A percentile compares a stretch with the other conserved stretches of the same genome.
These are phyloP conservation scores for Amblyraja radiata DNA, from an alignment of 2,797 vertebrate genomes.

Conservation along the genomic window DNA sequence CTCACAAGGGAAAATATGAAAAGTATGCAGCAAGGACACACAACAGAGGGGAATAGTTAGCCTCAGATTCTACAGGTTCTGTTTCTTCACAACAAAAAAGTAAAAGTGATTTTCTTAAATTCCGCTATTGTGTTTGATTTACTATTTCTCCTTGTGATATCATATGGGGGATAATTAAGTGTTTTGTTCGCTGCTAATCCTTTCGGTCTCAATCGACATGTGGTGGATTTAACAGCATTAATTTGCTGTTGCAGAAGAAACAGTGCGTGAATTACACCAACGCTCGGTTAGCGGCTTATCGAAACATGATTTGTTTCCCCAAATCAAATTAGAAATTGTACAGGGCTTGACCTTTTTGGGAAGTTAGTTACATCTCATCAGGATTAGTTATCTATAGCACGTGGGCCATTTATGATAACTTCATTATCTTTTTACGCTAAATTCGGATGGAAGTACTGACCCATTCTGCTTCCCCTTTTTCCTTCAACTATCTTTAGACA, in stretches of 20 bases:
- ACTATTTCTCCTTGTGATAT: not conserved
- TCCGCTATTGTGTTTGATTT: not conserved
- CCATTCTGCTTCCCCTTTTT: not conserved
- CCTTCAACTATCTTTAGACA: not conserved
- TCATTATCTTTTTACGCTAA: slow-evolving; percentile 26
- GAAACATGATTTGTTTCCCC: not conserved
- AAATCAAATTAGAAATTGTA: slow-evolving; percentile 33
- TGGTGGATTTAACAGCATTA: not conserved
- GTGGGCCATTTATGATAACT: not conserved
- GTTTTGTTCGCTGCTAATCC: not conserved
- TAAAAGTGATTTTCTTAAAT: not conserved
- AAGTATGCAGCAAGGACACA: not conserved
- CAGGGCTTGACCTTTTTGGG: not conserved
- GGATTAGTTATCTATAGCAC: not conserved
- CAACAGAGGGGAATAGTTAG: not conserved
- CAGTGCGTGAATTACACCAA: not conserved
- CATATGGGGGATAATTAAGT: not conserved
- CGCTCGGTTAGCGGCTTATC: not conserved
- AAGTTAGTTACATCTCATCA: slow-evolving; percentile 23
- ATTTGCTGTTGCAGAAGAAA: slow-evolving; percentile 19
- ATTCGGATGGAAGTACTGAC: slow-evolving; percentile 12
- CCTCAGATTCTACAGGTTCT: not conserved
- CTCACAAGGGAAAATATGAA: not conserved
- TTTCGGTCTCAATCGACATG: not conserved
- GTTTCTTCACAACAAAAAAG: not conserved